These are phyloP conservation scores for Lagria hirta DNA, from an alignment of 2,888 invertebrate species.

Conservation along the genomic window DNA sequence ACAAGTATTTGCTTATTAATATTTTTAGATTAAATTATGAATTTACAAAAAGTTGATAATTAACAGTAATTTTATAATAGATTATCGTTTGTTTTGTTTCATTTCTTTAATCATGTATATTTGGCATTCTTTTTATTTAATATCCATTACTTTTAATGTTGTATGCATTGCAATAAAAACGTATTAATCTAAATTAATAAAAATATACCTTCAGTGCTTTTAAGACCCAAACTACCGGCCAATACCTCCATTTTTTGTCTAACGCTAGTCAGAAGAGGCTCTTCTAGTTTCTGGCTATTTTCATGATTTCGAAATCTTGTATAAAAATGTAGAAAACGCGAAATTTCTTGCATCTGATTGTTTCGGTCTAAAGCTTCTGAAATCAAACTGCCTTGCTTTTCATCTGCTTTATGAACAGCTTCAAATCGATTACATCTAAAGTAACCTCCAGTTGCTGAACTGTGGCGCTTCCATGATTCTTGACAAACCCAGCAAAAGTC, in stretches of 20 bases:
- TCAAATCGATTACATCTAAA: constrained; percentile 65
- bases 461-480: constrained; percentile 71
- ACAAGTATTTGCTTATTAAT: no score
- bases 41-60: no score
- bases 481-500: constrained; percentile 75
- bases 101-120: no score
- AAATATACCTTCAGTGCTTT: constrained; percentile 49
- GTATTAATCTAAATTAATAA: constrained; percentile 1
- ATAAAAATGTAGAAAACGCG: constrained; percentile 67
- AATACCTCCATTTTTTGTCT: constrained; percentile 65
- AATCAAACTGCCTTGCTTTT: constrained; percentile 60
- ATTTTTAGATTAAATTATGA: no score
- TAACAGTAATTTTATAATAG: no score
- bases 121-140: no score
- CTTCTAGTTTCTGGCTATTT: constrained; percentile 65
- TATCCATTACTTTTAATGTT: no score
- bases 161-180: background rate
- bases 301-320: constrained; percentile 66
- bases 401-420: constrained; percentile 64
- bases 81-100: no score
- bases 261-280: constrained; percentile 61
- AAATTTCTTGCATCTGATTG: constrained; percentile 62
- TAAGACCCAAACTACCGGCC: constrained; percentile 56
- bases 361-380: constrained; percentile 62
- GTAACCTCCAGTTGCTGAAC: constrained; percentile 69